Evolutionary conservation across 2,888 invertebrate genomes (phyloP).

Genomic region (Eilema sororculum): DNA sequence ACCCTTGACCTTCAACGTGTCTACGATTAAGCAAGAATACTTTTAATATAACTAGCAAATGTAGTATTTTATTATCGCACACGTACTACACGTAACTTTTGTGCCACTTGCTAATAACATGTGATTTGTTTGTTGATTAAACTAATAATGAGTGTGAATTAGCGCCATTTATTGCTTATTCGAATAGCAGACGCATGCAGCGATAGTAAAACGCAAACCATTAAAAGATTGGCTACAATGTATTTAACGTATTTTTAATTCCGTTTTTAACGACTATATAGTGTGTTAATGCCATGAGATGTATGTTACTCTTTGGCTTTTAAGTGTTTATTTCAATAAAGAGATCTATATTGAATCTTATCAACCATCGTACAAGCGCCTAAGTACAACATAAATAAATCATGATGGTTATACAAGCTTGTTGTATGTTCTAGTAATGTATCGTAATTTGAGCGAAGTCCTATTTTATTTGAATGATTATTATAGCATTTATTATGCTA

Average conservation of each 20-base stretch:
- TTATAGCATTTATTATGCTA: too few relatives aligned
- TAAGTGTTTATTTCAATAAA: background rate
- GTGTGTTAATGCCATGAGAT: background rate
- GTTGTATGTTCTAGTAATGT: background rate
- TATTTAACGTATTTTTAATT: background rate
- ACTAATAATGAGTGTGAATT: conserved; percentile 5
- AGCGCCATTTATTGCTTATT: conserved; percentile 7
- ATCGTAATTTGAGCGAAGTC: too few relatives aligned
- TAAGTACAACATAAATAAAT: background rate
- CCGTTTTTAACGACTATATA: conserved; percentile 8
- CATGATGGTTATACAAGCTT: too few relatives aligned
- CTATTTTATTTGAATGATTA: too few relatives aligned
- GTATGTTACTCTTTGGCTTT: too few relatives aligned
- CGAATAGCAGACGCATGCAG: conserved; percentile 10
- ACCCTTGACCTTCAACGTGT: background rate
- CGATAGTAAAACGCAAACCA: background rate
- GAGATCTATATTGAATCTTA: background rate
- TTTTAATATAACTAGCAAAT: background rate
- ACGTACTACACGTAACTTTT: background rate
- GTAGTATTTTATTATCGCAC: background rate
- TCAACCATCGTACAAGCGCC: background rate
- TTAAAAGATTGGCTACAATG: background rate
- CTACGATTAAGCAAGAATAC: background rate
- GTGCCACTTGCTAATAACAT: background rate
- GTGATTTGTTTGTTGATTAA: background rate